Base-by-base conservation (phyloP, 2,888 invertebrate species). In the Amblyteles armatorius region DNA sequence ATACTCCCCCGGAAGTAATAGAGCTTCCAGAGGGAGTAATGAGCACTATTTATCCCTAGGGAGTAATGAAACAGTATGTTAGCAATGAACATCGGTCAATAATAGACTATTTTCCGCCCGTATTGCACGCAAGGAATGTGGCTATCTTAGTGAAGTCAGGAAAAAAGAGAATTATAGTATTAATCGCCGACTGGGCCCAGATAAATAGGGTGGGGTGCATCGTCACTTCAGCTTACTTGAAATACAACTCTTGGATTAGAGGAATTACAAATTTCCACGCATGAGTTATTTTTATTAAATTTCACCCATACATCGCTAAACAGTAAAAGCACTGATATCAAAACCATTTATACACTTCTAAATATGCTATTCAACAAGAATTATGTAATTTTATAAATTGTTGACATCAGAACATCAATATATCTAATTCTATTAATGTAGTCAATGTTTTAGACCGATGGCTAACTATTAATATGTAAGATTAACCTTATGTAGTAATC, bases 401-500 rank as follows among this genome's bases (percentile, higher is more conserved):
- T 22, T 36, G 33, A 52, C 22, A 44, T 13, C 13, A 65, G 52
- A 77, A 65, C 33, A 67, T 67, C 22, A 29, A 52, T 67, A 52
- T 67, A 40, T 55, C 52, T 50, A 33, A 77, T 67, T 2, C 52
- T 67, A 77, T 52, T 40, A 50, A 79, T 52, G 33, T 72, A 79
- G 65, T 65, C 36, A 65, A 50, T 52, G 22, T 72, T 79, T 71
- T 72, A 79, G 52, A 72, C 63, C 60, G 72, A 40, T 29, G n/a
- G 16, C 29, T 63, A 60, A 60, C 50, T 48, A 60, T 79, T 9
- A 19, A 71, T 26, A 50, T 55, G 55, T 11, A 55, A 29, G 26
- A 57, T 67, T 55, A 55, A 57, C 50, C 40, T 82, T 65, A 69
- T 52, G 67, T 13, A 48, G 55, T 44, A 68, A 79, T 79, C 79